phyloP scores from a whole-genome alignment of 2,888 invertebrate genomes.

The Ectropis crepuscularia region DNA sequence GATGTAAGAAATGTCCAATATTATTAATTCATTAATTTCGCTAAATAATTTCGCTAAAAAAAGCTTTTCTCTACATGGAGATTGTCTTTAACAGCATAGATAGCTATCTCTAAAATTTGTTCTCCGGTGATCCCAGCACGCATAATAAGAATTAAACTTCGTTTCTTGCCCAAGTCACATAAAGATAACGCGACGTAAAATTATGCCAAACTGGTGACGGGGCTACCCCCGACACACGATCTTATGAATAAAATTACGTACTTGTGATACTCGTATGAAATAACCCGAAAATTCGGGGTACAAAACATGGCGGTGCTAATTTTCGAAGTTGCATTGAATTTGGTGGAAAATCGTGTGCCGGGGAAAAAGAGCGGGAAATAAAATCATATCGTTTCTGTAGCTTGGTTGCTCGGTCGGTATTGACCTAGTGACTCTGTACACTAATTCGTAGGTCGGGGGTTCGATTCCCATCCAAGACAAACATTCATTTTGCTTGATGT shows the following conservation, averaged over 20 bases:
- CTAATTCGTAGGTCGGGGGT: too few relatives aligned
- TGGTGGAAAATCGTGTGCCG: background rate
- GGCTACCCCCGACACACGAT: constrained; percentile 36
- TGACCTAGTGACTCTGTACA: too few relatives aligned
- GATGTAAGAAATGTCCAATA: too few relatives aligned
- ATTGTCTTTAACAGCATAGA: too few relatives aligned
- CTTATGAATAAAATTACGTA: constrained; percentile 50
- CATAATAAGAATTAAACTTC: constrained; percentile 27
- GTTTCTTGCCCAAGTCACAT: constrained; percentile 28
- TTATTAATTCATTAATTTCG: too few relatives aligned
- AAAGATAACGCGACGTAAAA: constrained; percentile 47
- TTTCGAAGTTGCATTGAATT: constrained; percentile 21
- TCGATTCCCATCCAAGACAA: too few relatives aligned
- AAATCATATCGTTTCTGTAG: too few relatives aligned
- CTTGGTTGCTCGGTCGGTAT: too few relatives aligned
- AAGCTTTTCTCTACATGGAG: too few relatives aligned
- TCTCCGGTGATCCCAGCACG: constrained; percentile 5
- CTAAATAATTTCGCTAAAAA: too few relatives aligned
- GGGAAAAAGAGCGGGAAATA: too few relatives aligned
- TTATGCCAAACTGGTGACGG: constrained; percentile 43
- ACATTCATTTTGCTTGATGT: too few relatives aligned
- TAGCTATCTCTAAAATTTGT: constrained; percentile 1
- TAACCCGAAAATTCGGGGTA: constrained; percentile 24
- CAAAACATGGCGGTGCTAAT: constrained; percentile 22
- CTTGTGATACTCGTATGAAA: constrained; percentile 20